Conservation (phyloP, 2,888 invertebrate genomes). For the Chymomyza procnemis region DNA sequence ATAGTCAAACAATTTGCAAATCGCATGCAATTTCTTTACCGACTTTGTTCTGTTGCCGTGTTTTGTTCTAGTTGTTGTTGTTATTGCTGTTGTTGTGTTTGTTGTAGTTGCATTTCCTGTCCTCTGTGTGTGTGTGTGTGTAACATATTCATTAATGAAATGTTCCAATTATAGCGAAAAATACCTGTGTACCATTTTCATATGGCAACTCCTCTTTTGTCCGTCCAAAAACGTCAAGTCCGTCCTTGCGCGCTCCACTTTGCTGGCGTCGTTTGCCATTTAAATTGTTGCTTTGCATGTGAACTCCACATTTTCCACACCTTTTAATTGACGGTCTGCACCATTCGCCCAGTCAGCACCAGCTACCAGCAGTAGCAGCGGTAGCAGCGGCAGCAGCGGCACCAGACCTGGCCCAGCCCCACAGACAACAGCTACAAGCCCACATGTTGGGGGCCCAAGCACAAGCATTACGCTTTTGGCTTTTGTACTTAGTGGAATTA, state of each 20-base stretch:
- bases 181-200: conserved; percentile 1
- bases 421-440: background rate
- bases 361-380: background rate
- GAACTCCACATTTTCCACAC: conserved; percentile 59
- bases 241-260: background rate
- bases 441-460: background rate
- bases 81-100: conserved; percentile 18
- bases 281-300: conserved; percentile 66
- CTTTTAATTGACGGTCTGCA: conserved; percentile 48
- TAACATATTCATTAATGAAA: conserved; percentile 55
- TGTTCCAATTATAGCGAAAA: conserved; percentile 58
- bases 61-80: conserved; percentile 21
- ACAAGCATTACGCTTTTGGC: background rate
- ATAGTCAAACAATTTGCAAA: conserved; percentile 63
- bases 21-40: conserved; percentile 52
- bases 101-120: conserved; percentile 48
- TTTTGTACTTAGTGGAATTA: background rate
- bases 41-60: conserved; percentile 5
- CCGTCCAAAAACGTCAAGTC: background rate
- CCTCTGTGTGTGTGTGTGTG: conserved; percentile 38
- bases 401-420: no score
- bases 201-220: background rate
- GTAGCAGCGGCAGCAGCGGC: background rate
- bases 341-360: conserved; percentile 2
- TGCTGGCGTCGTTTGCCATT: conserved; percentile 25